Percentiles rank a stretch among this genome's conserved stretches.
These are phyloP conservation scores for Styela plicata DNA, from an alignment of 23 tunicate genomes.

Conservation along the genomic window DNA sequence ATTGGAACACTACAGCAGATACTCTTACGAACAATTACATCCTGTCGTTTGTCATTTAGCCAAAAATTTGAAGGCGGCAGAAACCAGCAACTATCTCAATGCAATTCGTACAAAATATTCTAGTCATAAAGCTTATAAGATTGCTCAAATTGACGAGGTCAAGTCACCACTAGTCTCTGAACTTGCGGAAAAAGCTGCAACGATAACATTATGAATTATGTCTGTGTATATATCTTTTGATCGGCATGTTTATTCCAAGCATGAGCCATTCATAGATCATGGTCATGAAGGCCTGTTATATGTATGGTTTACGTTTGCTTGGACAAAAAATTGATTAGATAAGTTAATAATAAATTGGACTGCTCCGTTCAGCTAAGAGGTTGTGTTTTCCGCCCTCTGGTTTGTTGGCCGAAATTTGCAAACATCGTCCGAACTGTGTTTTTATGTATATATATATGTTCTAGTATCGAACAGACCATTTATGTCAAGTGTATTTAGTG, in stretches of 20 bases:
- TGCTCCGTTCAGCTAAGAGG: too few relatives aligned
- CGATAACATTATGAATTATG: constrained; percentile 3
- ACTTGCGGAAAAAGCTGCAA: constrained; percentile 23
- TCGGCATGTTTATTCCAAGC: too few relatives aligned
- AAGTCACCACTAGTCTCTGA: constrained; percentile 18
- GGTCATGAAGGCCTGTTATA: too few relatives aligned
- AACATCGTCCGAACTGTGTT: background rate
- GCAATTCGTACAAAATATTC: constrained; percentile 72
- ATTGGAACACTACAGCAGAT: constrained; percentile 87
- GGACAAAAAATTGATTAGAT: too few relatives aligned
- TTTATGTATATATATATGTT: background rate
- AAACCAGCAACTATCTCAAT: constrained; percentile 48
- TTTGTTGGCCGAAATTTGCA: too few relatives aligned
- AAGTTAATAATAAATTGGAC: too few relatives aligned
- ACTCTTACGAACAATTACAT: constrained; percentile 47
- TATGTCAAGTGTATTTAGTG: background rate
- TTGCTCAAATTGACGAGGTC: constrained; percentile 34
- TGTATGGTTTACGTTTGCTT: too few relatives aligned
- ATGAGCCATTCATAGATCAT: too few relatives aligned
- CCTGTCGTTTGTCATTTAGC: constrained; percentile 74
- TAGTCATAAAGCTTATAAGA: constrained; percentile 61
- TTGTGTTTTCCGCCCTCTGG: too few relatives aligned
- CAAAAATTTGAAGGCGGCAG: constrained; percentile 75
- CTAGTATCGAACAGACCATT: background rate
- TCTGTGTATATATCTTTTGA: too few relatives aligned